Percentiles rank a stretch among this genome's conserved stretches.
phyloP scores from a whole-genome alignment of 1,140 invertebrate species.

The Centruroides vittatus region DNA sequence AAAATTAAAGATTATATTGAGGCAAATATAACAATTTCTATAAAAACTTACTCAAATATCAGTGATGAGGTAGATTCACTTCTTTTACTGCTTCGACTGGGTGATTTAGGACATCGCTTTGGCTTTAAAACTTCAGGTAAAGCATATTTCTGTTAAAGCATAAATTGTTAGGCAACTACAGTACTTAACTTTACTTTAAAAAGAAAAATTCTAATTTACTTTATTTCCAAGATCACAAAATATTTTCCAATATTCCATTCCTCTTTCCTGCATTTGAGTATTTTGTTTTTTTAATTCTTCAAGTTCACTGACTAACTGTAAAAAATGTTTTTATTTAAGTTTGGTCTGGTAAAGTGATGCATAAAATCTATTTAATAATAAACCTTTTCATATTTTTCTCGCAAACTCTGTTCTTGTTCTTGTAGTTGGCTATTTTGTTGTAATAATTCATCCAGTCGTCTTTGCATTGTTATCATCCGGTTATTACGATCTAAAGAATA shows the following conservation, averaged over 20 bases:
- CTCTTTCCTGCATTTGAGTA: slow-evolving; percentile 21
- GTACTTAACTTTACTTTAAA: background rate
- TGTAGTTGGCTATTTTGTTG: slow-evolving; percentile 54
- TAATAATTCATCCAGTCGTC: slow-evolving; percentile 54
- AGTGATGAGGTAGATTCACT: no score
- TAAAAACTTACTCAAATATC: no score
- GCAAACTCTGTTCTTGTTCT: slow-evolving; percentile 52
- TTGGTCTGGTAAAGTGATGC: no score
- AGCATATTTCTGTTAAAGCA: slow-evolving; percentile 12
- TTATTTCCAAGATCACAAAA: slow-evolving; percentile 15
- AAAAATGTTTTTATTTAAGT: no score
- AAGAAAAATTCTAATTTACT: background rate
- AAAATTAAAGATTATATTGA: no score
- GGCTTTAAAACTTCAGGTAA: slow-evolving; percentile 25
- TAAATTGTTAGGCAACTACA: background rate
- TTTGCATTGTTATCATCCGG: slow-evolving; percentile 49
- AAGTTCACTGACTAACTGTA: slow-evolving; percentile 31
- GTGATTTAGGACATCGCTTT: slow-evolving; percentile 20
- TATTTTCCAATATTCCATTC: slow-evolving; percentile 24
- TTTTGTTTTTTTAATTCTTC: slow-evolving; percentile 23
- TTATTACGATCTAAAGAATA: slow-evolving; percentile 27
- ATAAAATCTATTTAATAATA: no score
- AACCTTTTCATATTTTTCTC: slow-evolving; percentile 51
- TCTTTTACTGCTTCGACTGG: background rate
- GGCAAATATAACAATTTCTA: no score